Percentiles rank a stretch among this genome's conserved stretches.
Evolutionary conservation across 2,113 vertebrate genomes (phyloP).

Genomic region (Scartelaos histophorus): DNA sequence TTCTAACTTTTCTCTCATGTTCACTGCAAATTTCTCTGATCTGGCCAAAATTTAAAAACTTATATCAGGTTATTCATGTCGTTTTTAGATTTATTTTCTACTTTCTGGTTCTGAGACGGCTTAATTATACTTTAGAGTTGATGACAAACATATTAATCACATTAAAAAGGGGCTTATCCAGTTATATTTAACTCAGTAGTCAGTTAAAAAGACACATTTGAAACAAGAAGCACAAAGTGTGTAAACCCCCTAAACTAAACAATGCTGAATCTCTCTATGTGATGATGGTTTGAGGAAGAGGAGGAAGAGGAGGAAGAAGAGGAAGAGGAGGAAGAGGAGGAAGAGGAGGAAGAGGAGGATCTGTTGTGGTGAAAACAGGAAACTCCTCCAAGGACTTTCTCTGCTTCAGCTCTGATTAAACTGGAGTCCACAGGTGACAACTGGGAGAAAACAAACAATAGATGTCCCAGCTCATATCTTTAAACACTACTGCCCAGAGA

Average conservation of each 20-base stretch:
- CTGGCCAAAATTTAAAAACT: no score
- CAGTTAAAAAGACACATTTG: not conserved
- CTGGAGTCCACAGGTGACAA: not conserved
- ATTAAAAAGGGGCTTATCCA: not conserved
- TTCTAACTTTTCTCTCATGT: no score
- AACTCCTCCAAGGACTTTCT: not conserved
- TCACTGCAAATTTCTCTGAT: no score
- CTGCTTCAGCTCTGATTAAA: not conserved
- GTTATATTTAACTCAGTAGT: not conserved
- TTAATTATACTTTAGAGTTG: no score
- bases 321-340: not conserved
- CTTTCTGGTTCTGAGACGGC: no score
- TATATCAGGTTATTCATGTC: no score
- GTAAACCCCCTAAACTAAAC: no score
- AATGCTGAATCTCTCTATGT: no score
- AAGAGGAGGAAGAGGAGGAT: not conserved
- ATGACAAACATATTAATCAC: no score
- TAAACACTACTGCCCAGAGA: no score
- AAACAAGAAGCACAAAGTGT: not conserved
- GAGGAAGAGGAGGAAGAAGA: not conserved
- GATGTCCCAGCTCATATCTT: not conserved
- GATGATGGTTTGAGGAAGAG: not conserved
- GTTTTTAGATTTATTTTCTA: no score
- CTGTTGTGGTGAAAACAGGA: conserved; percentile 4
- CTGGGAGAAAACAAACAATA: not conserved